Evolutionary conservation across 2,113 vertebrate species (phyloP).

Genomic region (Cyanoliseus patagonus): DNA sequence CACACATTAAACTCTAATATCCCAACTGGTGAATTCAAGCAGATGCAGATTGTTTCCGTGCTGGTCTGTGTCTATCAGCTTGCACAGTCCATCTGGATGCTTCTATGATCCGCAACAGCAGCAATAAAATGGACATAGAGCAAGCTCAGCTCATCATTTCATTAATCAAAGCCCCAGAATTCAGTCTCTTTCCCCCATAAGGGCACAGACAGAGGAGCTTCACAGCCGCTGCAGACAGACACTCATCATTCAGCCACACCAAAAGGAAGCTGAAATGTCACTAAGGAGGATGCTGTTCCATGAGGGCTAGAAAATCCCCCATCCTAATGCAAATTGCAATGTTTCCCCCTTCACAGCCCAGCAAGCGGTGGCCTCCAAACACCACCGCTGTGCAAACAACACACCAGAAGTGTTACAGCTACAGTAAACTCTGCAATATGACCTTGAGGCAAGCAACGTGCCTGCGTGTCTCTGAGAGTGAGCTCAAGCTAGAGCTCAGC

Average conservation of each 20-base stretch:
- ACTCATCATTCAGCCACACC: neutral
- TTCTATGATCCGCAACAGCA: neutral
- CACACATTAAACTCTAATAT: neutral
- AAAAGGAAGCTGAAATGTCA: neutral
- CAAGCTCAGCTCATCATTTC: neutral
- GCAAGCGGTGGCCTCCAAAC: neutral
- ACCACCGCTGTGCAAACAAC: neutral
- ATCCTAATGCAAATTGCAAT: accelerated
- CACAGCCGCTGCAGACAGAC: neutral
- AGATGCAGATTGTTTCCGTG: neutral
- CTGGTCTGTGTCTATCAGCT: neutral
- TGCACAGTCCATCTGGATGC: accelerated
- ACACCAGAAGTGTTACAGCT: neutral
- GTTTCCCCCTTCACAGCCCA: accelerated
- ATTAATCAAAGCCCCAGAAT: neutral
- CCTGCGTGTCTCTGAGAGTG: accelerated
- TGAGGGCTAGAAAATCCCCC: neutral
- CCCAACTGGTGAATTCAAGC: neutral
- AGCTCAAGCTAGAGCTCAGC: accelerated
- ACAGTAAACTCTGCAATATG: neutral
- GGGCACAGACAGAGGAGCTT: neutral
- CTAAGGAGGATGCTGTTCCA: neutral
- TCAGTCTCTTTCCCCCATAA: neutral
- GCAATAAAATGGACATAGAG: neutral
- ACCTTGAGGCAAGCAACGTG: neutral